Evolutionary conservation across 2,797 vertebrate genomes (phyloP), one percentile per base, ranked within the genome.

Genomic region (Pangasius krempfi): DNA sequence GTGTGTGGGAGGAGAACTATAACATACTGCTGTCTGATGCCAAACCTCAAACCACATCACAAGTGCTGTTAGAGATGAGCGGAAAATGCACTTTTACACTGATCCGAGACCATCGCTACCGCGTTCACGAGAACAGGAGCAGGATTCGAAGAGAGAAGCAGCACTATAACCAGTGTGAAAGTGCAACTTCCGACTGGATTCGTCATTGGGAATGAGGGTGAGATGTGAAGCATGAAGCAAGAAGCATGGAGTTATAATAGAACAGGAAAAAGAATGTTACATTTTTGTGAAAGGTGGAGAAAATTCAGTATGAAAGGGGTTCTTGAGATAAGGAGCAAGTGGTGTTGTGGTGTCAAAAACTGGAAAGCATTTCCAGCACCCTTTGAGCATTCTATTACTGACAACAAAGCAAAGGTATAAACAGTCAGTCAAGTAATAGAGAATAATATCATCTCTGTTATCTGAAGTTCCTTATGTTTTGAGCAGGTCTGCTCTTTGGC

Each of bases 71-170:
- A 47, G 25, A 44, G 56, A 58, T 4, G 47, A 79, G 50, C n/a
- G 50, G 62, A 85, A 58, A 16, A 73, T 33, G 54, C n/a, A 30
- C 84, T 86, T 89, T 86, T 30, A 82, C 84, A 73, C 88, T 54
- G 54, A 86, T 50, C 44, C 0, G 44, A 89, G 60, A 62, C 27
- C 62, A 4, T 13, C 16, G 44, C 82, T 33, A 50, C 16, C 16
- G n/a, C 22, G 27, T 10, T 30, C 44, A 1, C 4, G 66, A 70
- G 64, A 70, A 85, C n/a, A 16, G n/a, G n/a, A 40, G 22, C 22
- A 14, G 64, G 25, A 60, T 60, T 7, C 60, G 18, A 33, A 18
- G 25, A 60, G 1, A 37, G 50, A 58, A 44, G 9, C 3, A 2
- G 52, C 47, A 75, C 9, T 76, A 12, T 33, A 14, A 66, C 50